phyloP scores from a whole-genome alignment of 1,140 invertebrate genomes.

The Spodoptera litura region DNA sequence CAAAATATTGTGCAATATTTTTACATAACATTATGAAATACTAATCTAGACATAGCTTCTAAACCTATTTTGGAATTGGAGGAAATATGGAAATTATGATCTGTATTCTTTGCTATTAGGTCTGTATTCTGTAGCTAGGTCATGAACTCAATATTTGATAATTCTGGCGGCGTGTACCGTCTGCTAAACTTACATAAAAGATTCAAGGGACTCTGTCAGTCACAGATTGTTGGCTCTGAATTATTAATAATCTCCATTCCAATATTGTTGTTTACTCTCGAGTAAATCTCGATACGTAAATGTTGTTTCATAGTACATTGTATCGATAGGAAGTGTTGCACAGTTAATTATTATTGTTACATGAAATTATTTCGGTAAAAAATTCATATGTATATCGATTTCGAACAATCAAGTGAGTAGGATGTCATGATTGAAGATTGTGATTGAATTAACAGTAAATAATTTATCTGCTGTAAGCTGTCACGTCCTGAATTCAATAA shows the following conservation, averaged over 20 bases:
- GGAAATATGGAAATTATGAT: background rate
- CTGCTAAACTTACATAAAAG: conserved; percentile 11
- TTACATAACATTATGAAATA: no score
- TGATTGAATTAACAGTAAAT: no score
- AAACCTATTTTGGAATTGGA: background rate
- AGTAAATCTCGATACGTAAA: background rate
- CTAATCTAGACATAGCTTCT: no score
- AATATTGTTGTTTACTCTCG: conserved; percentile 18
- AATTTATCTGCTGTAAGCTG: no score
- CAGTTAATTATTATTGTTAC: no score
- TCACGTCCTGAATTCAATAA: no score
- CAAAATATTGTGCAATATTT: no score
- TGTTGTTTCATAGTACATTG: conserved; percentile 1
- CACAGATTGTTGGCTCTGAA: conserved; percentile 17
- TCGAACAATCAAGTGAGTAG: no score
- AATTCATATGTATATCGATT: no score
- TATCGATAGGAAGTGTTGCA: background rate
- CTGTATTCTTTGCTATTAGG: background rate
- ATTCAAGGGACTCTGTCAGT: conserved; percentile 19
- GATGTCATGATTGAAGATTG: no score
- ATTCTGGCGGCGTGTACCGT: conserved; percentile 14
- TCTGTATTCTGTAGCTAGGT: no score
- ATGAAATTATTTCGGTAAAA: no score
- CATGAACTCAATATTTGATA: conserved; percentile 3
- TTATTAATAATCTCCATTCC: conserved; percentile 20